A percentile compares a stretch with the other conserved stretches of the same genome.
phyloP scores from a whole-genome alignment of 2,113 vertebrate species.

The Hylia prasina region DNA sequence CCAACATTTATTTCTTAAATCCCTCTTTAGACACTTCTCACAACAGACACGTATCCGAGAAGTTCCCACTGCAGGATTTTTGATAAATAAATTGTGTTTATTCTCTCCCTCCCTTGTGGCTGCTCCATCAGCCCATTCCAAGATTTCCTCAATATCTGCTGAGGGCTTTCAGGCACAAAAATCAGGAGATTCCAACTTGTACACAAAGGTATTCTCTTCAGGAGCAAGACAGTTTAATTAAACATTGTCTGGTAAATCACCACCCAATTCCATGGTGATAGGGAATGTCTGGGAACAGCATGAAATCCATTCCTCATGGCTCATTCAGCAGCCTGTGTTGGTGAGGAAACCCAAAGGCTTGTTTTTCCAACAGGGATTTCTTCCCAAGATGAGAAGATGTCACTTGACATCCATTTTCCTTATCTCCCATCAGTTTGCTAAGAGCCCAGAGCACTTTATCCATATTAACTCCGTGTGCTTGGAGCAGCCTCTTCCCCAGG shows the following conservation, averaged over 20 bases:
- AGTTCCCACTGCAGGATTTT: neutral
- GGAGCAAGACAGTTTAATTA: neutral
- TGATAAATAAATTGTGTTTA: neutral
- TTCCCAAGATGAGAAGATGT: neutral
- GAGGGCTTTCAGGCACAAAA: neutral
- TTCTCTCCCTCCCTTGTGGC: neutral
- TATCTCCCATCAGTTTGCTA: neutral
- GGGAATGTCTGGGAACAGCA: neutral
- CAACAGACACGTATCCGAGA: rapidly evolving
- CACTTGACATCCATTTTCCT: neutral
- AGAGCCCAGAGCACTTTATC: neutral
- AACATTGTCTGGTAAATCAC: neutral
- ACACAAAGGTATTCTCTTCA: neutral
- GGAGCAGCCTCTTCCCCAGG: neutral
- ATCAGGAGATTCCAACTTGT: neutral
- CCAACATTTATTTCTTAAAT: neutral
- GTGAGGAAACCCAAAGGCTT: neutral
- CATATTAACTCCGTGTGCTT: neutral
- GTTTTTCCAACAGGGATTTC: neutral
- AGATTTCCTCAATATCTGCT: neutral
- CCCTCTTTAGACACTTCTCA: neutral
- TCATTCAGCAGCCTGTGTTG: neutral
- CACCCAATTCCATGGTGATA: neutral
- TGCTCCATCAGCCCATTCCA: neutral
- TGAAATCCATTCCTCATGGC: neutral